A percentile compares a stretch with the other conserved stretches of the same genome.
Conservation (phyloP, 2,797 vertebrate species). For the Bryconaethiops microstoma region DNA sequence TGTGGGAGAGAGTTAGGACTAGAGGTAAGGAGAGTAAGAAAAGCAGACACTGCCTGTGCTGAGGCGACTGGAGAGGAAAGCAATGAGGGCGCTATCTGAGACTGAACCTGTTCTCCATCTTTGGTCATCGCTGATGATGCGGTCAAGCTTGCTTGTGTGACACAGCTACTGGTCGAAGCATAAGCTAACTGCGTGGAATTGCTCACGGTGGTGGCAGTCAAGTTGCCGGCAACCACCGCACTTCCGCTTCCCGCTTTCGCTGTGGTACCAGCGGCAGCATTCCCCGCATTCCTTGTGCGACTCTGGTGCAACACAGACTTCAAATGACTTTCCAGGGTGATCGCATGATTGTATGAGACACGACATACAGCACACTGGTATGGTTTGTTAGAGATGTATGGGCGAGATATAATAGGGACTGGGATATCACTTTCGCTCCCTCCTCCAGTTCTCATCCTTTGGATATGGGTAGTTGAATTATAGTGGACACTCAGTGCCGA, state of each 20-base stretch:
- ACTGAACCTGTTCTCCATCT: slow-evolving; percentile 74
- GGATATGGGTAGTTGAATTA: slow-evolving; percentile 88
- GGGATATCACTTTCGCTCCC: slow-evolving; percentile 67
- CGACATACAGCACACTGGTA: slow-evolving; percentile 90
- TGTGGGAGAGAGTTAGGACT: slow-evolving; percentile 75
- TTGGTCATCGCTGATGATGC: slow-evolving; percentile 67
- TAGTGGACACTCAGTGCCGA: slow-evolving; percentile 90
- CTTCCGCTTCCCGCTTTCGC: slow-evolving; percentile 61
- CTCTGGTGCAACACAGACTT: slow-evolving; percentile 90
- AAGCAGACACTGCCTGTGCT: slow-evolving; percentile 81
- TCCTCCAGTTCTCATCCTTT: slow-evolving; percentile 85
- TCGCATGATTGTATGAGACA: slow-evolving; percentile 93
- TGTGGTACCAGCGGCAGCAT: slow-evolving; percentile 64
- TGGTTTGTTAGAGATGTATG: slow-evolving; percentile 85
- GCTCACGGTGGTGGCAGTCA: slow-evolving; percentile 65
- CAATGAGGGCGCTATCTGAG: slow-evolving; percentile 74
- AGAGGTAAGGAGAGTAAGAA: slow-evolving; percentile 82
- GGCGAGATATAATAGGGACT: slow-evolving; percentile 68
- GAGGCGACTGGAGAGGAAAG: slow-evolving; percentile 80
- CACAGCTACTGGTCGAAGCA: slow-evolving; percentile 67
- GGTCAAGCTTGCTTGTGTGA: slow-evolving; percentile 70
- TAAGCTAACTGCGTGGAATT: slow-evolving; percentile 67
- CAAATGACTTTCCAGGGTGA: slow-evolving; percentile 89
- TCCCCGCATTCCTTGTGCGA: slow-evolving; percentile 83
- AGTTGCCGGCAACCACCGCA: slow-evolving; percentile 53